These are phyloP conservation scores for Syrrhaptes paradoxus DNA, from an alignment of 2,113 vertebrate genomes.

Conservation along the genomic window DNA sequence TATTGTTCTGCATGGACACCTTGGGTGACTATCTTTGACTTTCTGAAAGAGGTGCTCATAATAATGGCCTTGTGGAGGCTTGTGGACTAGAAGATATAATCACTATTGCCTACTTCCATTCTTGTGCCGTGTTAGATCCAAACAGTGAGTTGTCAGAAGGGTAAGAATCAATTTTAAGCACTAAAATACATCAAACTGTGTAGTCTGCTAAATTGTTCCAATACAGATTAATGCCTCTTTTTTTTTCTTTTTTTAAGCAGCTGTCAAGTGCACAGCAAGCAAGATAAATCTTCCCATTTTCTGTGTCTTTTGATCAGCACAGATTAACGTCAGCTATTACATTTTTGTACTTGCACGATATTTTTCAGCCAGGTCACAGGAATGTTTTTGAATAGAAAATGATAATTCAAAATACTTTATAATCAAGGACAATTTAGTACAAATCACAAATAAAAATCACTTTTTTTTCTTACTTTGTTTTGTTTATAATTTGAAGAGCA, in stretches of 20 bases:
- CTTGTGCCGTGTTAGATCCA: background rate
- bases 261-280: background rate
- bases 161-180: constrained; percentile 19
- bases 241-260: background rate
- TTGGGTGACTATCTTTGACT: background rate
- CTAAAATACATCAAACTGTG: background rate
- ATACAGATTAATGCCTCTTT: background rate
- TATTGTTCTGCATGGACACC: background rate
- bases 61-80: background rate
- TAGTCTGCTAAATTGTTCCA: background rate
- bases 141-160: background rate
- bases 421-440: background rate
- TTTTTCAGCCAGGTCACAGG: background rate
- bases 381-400: background rate
- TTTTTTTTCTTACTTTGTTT: background rate
- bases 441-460: background rate
- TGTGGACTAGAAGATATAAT: background rate
- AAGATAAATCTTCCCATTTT: background rate
- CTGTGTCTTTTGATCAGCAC: background rate
- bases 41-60: background rate
- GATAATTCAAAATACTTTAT: background rate
- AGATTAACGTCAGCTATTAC: background rate
- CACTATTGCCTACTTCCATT: background rate
- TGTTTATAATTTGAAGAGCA: background rate
- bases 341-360: background rate